A percentile compares a stretch with the other conserved stretches of the same genome.
These are phyloP conservation scores for Eugnorisma glareosa DNA, from an alignment of 2,888 invertebrate genomes.

Conservation along the genomic window DNA sequence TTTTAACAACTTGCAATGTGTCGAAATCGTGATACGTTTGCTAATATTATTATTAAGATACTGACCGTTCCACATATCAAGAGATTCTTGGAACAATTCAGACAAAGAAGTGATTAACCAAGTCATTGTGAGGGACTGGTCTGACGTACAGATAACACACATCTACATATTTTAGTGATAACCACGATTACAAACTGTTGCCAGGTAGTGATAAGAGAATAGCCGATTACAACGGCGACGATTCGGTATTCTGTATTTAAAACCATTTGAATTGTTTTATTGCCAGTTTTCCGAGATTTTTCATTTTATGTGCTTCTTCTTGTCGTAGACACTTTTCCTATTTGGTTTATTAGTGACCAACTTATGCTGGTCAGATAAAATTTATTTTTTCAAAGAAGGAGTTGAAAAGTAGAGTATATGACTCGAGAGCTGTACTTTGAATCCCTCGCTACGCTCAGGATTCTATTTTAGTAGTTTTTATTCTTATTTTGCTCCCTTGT, in stretches of 20 bases:
- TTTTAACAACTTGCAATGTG: not conserved
- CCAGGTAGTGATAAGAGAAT: conserved; percentile 50
- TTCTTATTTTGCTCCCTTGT: too few relatives aligned
- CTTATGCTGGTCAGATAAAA: not conserved
- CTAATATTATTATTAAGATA: conserved; percentile 1
- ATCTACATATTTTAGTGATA: conserved; percentile 59
- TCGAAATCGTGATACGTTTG: not conserved
- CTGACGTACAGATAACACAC: conserved; percentile 53
- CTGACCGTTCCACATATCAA: not conserved
- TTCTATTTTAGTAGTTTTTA: too few relatives aligned
- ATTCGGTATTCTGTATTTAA: not conserved
- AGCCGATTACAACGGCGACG: conserved; percentile 36
- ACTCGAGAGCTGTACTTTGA: too few relatives aligned
- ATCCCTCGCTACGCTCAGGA: too few relatives aligned
- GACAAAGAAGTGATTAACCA: conserved; percentile 40
- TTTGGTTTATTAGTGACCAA: not conserved
- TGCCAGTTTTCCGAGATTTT: not conserved
- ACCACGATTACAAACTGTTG: conserved; percentile 53
- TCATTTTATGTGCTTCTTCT: not conserved
- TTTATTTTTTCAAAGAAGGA: too few relatives aligned
- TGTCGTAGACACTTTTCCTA: not conserved
- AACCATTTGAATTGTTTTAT: not conserved
- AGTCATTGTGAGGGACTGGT: conserved; percentile 42
- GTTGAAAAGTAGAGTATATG: too few relatives aligned
- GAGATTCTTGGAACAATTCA: conserved; percentile 23